Conservation (phyloP, 2,888 invertebrate species). For the Phyllotreta striolata region DNA sequence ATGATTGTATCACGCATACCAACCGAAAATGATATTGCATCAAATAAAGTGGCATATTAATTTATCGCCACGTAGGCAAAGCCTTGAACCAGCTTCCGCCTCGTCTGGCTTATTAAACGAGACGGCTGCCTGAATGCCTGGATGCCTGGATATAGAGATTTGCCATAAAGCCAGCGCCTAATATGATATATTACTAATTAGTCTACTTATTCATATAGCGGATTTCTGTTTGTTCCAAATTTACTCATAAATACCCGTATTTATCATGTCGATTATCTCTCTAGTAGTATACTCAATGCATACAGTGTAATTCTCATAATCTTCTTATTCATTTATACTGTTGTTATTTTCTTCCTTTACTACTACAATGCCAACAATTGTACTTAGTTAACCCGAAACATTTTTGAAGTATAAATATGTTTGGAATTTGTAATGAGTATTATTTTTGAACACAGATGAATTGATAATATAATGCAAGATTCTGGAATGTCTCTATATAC, state of each 20-base stretch:
- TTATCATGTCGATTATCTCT: conserved; percentile 23
- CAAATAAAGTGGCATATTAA: conserved; percentile 9
- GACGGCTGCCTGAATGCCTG: not conserved
- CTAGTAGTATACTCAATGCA: not conserved
- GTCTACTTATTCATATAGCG: conserved; percentile 29
- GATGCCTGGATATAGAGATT: conserved; percentile 3
- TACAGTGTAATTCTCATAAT: conserved; percentile 14
- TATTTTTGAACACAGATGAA: no score
- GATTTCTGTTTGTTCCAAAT: conserved; percentile 28
- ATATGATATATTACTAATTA: conserved; percentile 33
- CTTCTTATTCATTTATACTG: not conserved
- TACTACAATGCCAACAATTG: no score
- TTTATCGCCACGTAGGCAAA: conserved; percentile 10
- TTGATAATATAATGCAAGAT: not conserved
- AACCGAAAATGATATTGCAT: not conserved
- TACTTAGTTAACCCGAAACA: no score
- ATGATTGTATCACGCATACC: not conserved
- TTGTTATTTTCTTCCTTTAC: no score
- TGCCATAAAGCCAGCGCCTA: conserved; percentile 13
- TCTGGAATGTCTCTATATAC: conserved; percentile 1
- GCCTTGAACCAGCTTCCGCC: conserved; percentile 2
- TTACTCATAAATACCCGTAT: conserved; percentile 29
- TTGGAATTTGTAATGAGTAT: no score
- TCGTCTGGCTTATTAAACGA: conserved; percentile 10
- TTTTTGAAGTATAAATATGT: no score